Evolutionary conservation across 1,140 invertebrate genomes (phyloP), one percentile per base, ranked within the genome.

Genomic region (Calephelis nemesis): DNA sequence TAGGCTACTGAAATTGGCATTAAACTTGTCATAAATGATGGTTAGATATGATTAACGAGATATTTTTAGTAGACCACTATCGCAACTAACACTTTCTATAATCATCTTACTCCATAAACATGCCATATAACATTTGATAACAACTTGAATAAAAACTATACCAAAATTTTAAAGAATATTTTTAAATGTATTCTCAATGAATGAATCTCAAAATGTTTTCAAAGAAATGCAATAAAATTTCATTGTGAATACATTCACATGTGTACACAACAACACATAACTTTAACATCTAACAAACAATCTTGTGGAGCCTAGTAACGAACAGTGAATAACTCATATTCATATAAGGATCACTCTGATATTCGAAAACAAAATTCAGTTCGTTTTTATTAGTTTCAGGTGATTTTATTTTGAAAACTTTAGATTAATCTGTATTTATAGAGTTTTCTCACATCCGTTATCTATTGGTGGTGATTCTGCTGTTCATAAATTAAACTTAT

Each of bases 81-180:
- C 70, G 72, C 71, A 67, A 48, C 68, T 62, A 42, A 69, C 63
- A 69, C 67, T 69, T 49, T 73, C 42, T 67, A 74, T 80, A 82
- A 54, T 69, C 45, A 54, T 77, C 79, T 80, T 87, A 82, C 84
- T 82, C 86, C 77, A 83, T 82, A 85, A 81, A 87, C 78, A 89
- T 88, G 85, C 87, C 71, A 79, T 75, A 78, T 72, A 84, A 73
- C 72, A 69, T 64, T 73, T 64, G 30, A 58, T 58, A 11, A 60
- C 58, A 60, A 42, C n/a, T 60, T 40, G 11, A 60, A 60, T 60
- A n/a, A 60, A 42, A 60, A 39, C 58, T 60, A 60, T 60, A 60
- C 58, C 30, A 60, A 60, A 40, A 40, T n/a, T 60, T 40, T 39
- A 40, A 39, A n/a, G 30, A 30, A 60, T 12, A 39, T 60, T 19